Base-by-base conservation (phyloP, 2,797 vertebrate species). In the Acrocephalus scirpaceus region DNA sequence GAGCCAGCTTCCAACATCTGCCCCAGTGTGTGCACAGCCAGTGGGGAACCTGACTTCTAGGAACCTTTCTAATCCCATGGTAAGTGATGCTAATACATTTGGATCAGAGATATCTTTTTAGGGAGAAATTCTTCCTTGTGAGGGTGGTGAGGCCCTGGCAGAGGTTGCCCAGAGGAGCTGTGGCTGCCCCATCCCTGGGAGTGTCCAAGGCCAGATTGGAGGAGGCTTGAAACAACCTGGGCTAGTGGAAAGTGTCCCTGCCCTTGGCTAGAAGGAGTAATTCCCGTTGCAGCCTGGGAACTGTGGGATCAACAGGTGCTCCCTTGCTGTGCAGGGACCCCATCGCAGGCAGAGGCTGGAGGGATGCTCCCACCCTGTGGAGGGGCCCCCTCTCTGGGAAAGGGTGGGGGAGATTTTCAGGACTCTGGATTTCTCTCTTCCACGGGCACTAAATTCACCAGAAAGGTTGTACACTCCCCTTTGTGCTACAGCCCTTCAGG, bases 261-360 rank as follows among this genome's bases (percentile, higher is more conserved):
- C 29, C 11, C 17, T 67, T 60, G 90, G 42, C 38, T 70, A 8
- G 54, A 65, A 76, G 51, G 53, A 25, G 1, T 53, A 38, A 69
- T 91, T 85, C 57, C 36, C 56, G 5, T 11, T 64, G 64, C 27
- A 53, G 0, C 22, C 22, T 50, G 42, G 27, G 11, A 56, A 25
- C 44, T 36, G 38, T 38, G 53, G 53, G 47, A 29, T 29, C 20
- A 53, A 10, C 40, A 27, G 6, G 45, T 7, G 3, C 14, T 54
- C 17, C 34, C 4, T 2, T 11, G 58, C 34, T 11, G 13, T 0
- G 1, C 1, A 2, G 20, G 2, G 26, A 16, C 3, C 57, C 12
- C 51, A 23, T 58, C 20, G 12, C 65, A 8, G 20, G 30, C 14
- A 11, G 3, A 20, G 38, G 38, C 11, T 36, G 34, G 21, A 69